Percentiles rank a stretch among this genome's conserved stretches.
phyloP scores from a whole-genome alignment of 2,888 invertebrate species.

The Arctia plantaginis region DNA sequence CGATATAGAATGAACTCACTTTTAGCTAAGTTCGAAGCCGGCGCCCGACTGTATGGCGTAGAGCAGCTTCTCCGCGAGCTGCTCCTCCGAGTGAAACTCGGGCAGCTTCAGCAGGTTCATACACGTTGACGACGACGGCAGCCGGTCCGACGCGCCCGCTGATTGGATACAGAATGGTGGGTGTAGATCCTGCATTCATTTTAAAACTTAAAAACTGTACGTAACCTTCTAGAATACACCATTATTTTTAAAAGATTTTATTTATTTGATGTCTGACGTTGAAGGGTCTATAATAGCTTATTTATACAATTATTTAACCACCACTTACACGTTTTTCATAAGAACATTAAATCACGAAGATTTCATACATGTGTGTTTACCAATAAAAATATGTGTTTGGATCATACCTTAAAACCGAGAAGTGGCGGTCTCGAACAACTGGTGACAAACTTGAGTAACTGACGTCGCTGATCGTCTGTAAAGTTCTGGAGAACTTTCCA shows the following conservation, averaged over 20 bases:
- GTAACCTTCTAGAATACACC: background rate
- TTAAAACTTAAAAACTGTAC: background rate
- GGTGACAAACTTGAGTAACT: constrained; percentile 98
- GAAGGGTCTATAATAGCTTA: too few species aligned
- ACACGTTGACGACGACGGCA: constrained; percentile 99
- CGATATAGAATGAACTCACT: constrained; percentile 38
- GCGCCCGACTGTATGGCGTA: constrained; percentile 98
- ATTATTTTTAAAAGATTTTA: background rate
- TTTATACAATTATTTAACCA: too few species aligned
- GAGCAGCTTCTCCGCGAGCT: constrained; percentile 93
- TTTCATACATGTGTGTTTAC: background rate
- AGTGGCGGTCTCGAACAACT: constrained; percentile 98
- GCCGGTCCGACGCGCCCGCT: constrained; percentile 94
- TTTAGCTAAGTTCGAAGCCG: constrained; percentile 97
- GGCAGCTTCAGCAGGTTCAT: constrained; percentile 99
- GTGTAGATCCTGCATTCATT: constrained; percentile 91
- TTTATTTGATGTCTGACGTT: too few species aligned
- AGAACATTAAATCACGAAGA: too few species aligned
- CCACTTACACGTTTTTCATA: too few species aligned
- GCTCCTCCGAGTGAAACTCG: constrained; percentile 92
- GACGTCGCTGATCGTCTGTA: constrained; percentile 93
- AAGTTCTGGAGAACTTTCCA: constrained; percentile 96
- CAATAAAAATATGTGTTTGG: background rate
- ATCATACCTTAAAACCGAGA: constrained; percentile 95
- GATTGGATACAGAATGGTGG: constrained; percentile 99